Evolutionary conservation across 1,140 invertebrate species (phyloP).

Genomic region (Ruditapes philippinarum): DNA sequence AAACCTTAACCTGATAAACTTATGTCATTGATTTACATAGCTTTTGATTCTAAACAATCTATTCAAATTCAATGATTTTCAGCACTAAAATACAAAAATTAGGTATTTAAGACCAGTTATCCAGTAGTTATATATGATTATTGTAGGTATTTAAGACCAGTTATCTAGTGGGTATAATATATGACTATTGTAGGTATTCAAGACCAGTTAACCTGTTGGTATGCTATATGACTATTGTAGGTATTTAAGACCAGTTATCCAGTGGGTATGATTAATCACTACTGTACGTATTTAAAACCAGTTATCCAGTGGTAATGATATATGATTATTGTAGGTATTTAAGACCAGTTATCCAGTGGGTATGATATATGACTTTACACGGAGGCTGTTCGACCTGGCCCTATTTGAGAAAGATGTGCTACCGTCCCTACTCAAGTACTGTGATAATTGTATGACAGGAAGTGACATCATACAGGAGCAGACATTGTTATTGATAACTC

Average conservation of each 20-base stretch:
- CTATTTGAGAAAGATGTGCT: constrained; percentile 89
- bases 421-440: constrained; percentile 90
- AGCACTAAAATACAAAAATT: too few species aligned
- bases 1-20: too few species aligned
- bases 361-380: constrained; percentile 74
- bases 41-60: too few species aligned
- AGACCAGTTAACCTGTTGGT: too few species aligned
- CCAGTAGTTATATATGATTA: constrained; percentile 43
- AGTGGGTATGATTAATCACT: too few species aligned
- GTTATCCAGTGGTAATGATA: constrained; percentile 61
- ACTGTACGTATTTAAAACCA: constrained; percentile 71
- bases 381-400: constrained; percentile 71
- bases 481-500: constrained; percentile 89
- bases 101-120: constrained; percentile 73
- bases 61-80: too few species aligned
- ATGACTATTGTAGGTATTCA: too few species aligned
- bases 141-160: constrained; percentile 71
- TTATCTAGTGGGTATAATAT: constrained; percentile 65
- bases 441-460: constrained; percentile 86
- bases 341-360: constrained; percentile 64
- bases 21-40: too few species aligned
- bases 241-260: too few species aligned
- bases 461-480: constrained; percentile 31
- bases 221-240: too few species aligned
- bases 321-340: constrained; percentile 65